phyloP scores from a whole-genome alignment of 2,797 vertebrate species.

The Mus caroli region DNA sequence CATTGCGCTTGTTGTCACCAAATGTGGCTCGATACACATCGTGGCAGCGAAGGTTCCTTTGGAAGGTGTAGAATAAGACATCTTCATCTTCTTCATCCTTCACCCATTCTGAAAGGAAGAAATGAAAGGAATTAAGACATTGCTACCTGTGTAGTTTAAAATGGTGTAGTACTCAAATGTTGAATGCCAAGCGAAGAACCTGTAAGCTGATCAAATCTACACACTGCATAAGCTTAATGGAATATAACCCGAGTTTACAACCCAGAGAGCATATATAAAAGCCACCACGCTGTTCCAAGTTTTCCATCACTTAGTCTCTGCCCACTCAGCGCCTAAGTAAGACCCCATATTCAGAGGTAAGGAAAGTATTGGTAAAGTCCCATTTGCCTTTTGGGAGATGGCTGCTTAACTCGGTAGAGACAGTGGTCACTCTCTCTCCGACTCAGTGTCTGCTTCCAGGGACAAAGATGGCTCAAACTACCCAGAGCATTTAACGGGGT shows the following conservation, averaged over 20 bases:
- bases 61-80: conserved; percentile 93
- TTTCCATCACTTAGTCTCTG: conserved; percentile 20
- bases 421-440: conserved; percentile 2
- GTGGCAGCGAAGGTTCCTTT: conserved; percentile 93
- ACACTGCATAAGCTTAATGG: neutral
- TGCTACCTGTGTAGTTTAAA: neutral
- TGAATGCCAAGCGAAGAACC: neutral
- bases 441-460: neutral
- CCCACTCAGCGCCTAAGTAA: conserved; percentile 38
- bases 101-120: conserved; percentile 94
- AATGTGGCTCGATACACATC: conserved; percentile 93
- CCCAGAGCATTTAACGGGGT: neutral
- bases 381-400: conserved; percentile 40
- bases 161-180: neutral
- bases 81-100: conserved; percentile 88
- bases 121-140: conserved; percentile 12
- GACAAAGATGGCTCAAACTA: neutral
- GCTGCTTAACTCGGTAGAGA: conserved; percentile 36
- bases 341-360: neutral
- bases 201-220: conserved; percentile 28
- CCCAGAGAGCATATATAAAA: conserved; percentile 15
- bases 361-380: neutral
- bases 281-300: neutral
- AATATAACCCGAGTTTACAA: neutral
- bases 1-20: conserved; percentile 85